These are phyloP conservation scores for Varanus komodoensis DNA, from an alignment of 2,113 vertebrate species.

Conservation along the genomic window DNA sequence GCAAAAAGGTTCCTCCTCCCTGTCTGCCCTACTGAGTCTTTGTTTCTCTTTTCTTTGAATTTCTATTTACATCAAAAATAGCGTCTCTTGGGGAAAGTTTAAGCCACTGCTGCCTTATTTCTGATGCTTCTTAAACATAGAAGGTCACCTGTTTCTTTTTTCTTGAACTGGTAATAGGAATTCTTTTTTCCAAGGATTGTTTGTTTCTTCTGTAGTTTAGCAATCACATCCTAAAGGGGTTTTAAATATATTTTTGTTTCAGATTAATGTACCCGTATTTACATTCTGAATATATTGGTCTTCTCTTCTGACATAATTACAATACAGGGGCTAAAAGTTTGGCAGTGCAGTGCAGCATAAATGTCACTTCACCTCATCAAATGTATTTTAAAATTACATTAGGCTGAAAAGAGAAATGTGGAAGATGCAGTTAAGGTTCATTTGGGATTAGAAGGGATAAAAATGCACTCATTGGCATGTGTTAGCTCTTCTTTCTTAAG, in stretches of 20 bases:
- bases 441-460: slow-evolving; percentile 55
- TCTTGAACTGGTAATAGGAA: background rate
- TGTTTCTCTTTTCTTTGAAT: slow-evolving; percentile 17
- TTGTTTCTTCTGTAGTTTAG: background rate
- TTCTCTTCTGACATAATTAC: background rate
- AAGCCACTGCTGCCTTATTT: background rate
- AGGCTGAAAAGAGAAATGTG: slow-evolving; percentile 47
- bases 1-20: background rate
- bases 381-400: slow-evolving; percentile 35
- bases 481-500: slow-evolving; percentile 48
- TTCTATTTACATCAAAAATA: slow-evolving; percentile 8
- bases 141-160: background rate
- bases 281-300: background rate
- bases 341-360: slow-evolving; percentile 9
- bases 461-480: slow-evolving; percentile 36
- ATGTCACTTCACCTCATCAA: slow-evolving; percentile 19
- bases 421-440: slow-evolving; percentile 61
- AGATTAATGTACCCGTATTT: background rate
- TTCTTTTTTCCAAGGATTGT: background rate
- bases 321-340: background rate
- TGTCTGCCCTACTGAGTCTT: background rate
- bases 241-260: background rate
- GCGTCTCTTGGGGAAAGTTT: background rate
- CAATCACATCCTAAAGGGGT: background rate
- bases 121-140: slow-evolving; percentile 6